Percentiles rank a stretch among this genome's conserved stretches.
phyloP scores from a whole-genome alignment of 2,113 vertebrate genomes.

The Lonchura striata region DNA sequence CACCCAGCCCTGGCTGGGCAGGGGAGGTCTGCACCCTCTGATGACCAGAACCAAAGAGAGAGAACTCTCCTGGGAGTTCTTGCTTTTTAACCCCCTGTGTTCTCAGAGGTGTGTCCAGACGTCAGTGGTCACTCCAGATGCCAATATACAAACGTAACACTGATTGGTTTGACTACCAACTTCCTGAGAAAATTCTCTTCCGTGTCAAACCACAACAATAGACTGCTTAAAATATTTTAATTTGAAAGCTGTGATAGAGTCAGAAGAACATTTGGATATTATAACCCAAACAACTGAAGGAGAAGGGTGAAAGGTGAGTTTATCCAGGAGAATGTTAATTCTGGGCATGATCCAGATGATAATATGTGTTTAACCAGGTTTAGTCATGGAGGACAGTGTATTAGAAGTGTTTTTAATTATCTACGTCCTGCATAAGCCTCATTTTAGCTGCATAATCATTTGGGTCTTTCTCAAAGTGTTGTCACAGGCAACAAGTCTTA shows the following conservation, averaged over 20 bases:
- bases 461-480: neutral
- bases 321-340: neutral
- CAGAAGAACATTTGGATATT: neutral
- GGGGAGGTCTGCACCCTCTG: too few relatives aligned
- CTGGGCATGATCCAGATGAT: neutral
- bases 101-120: too few relatives aligned
- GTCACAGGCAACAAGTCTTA: neutral
- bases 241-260: neutral
- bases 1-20: too few relatives aligned
- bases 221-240: neutral
- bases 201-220: too few relatives aligned
- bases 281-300: neutral
- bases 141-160: too few relatives aligned
- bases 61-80: too few relatives aligned
- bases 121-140: too few relatives aligned
- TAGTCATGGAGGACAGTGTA: neutral
- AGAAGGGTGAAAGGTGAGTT: neutral
- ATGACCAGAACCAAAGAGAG: too few relatives aligned
- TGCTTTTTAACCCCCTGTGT: too few relatives aligned
- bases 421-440: neutral
- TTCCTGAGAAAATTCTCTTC: too few relatives aligned
- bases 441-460: neutral
- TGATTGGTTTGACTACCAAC: too few relatives aligned
- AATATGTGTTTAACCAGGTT: neutral
- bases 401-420: neutral